Conservation (phyloP, 2,888 invertebrate species). For the Cheilosia soror region DNA sequence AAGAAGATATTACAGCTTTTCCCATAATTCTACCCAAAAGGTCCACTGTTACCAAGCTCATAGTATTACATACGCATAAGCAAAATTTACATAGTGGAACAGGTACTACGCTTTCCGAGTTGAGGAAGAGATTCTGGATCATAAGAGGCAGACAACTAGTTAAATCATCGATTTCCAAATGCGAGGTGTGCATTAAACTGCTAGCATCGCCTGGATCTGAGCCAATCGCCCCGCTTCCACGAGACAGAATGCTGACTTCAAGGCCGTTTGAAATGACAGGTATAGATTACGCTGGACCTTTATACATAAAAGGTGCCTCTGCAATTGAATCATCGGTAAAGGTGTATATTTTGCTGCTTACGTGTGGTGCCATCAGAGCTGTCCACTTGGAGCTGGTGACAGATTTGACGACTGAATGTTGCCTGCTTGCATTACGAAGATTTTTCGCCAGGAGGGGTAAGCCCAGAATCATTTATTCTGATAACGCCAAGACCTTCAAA, state of each 20-base stretch:
- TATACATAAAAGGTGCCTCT: slow-evolving; percentile 8
- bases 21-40: slow-evolving; percentile 21
- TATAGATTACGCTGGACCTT: slow-evolving; percentile 20
- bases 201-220: slow-evolving; percentile 14
- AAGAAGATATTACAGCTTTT: slow-evolving; percentile 3
- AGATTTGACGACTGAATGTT: slow-evolving; percentile 6
- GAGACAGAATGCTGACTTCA: slow-evolving; percentile 24
- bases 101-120: slow-evolving; percentile 6
- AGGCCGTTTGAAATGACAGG: slow-evolving; percentile 29
- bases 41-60: neutral
- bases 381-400: slow-evolving; percentile 30
- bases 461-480: neutral
- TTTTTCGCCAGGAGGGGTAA: too few species aligned
- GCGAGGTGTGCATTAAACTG: slow-evolving; percentile 9
- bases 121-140: slow-evolving; percentile 28
- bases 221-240: slow-evolving; percentile 26
- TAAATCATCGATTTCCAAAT: slow-evolving; percentile 15
- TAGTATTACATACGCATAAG: slow-evolving; percentile 5
- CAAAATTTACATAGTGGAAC: slow-evolving; percentile 21
- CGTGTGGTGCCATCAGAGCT: slow-evolving; percentile 29
- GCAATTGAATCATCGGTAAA: slow-evolving; percentile 3
- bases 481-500: neutral
- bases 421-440: neutral
- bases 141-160: slow-evolving; percentile 23
- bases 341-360: slow-evolving; percentile 15